Evolutionary conservation across 2,888 invertebrate species (phyloP).

Genomic region (Tinea trinotella): DNA sequence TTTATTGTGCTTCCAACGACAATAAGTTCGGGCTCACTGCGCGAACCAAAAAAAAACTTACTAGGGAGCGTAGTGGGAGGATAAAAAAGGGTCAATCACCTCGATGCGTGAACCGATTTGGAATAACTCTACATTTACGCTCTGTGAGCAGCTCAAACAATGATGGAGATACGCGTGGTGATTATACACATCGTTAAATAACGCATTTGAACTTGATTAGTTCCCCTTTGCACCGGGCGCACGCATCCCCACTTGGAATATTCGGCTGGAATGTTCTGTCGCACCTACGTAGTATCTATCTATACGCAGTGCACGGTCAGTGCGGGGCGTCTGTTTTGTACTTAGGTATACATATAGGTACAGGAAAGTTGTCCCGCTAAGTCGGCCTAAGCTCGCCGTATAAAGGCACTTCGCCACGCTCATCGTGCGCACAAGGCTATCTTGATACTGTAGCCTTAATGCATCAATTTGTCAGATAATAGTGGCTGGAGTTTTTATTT

Average conservation of each 20-base stretch:
- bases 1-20: slow-evolving; percentile 49
- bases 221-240: background rate
- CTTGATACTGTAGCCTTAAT: background rate
- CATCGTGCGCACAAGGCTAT: slow-evolving; percentile 1
- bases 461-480: background rate
- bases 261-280: background rate
- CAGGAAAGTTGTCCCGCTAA: slow-evolving; percentile 13
- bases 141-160: slow-evolving; percentile 15
- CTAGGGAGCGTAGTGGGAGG: slow-evolving; percentile 32
- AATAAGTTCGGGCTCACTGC: slow-evolving; percentile 54
- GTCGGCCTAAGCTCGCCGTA: slow-evolving; percentile 4
- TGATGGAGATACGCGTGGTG: slow-evolving; percentile 18
- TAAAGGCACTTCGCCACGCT: slow-evolving; percentile 10
- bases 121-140: slow-evolving; percentile 32
- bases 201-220: slow-evolving; percentile 18
- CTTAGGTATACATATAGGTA: background rate
- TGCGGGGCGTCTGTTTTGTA: background rate
- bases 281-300: background rate
- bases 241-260: background rate
- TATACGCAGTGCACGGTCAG: background rate
- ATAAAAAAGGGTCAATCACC: slow-evolving; percentile 54
- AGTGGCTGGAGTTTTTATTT: slow-evolving; percentile 1
- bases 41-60: slow-evolving; percentile 37
- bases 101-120: slow-evolving; percentile 52
- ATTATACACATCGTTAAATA: slow-evolving; percentile 18